phyloP scores from a whole-genome alignment of 2,113 vertebrate genomes.

The Aix galericulata region DNA sequence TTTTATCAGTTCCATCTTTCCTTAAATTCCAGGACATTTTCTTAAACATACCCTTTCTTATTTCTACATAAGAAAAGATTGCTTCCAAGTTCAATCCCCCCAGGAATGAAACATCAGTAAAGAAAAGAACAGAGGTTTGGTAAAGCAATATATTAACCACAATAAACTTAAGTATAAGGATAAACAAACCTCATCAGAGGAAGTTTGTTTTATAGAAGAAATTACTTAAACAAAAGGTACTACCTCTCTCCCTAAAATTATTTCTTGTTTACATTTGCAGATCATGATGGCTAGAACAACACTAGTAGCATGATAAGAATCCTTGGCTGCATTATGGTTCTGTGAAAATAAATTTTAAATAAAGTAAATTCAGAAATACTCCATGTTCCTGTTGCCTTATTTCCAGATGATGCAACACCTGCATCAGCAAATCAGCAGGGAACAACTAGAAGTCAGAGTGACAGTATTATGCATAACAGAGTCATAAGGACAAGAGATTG shows the following conservation, averaged over 20 bases:
- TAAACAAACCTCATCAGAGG: background rate
- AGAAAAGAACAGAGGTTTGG: background rate
- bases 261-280: background rate
- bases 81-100: background rate
- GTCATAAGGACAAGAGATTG: background rate
- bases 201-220: background rate
- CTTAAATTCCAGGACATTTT: background rate
- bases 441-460: background rate
- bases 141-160: background rate
- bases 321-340: background rate
- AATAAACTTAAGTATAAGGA: background rate
- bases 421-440: too few species aligned
- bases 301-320: background rate
- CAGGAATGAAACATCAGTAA: background rate
- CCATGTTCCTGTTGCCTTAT: background rate
- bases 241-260: background rate
- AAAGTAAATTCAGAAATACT: background rate
- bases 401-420: background rate
- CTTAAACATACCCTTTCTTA: background rate
- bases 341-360: background rate
- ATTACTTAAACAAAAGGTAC: background rate
- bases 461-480: background rate
- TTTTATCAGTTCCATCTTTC: background rate
- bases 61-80: background rate
- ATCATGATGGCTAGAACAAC: background rate